phyloP scores from a whole-genome alignment of 2,113 vertebrate species.

The Hypocryptadius cinnamomeus region DNA sequence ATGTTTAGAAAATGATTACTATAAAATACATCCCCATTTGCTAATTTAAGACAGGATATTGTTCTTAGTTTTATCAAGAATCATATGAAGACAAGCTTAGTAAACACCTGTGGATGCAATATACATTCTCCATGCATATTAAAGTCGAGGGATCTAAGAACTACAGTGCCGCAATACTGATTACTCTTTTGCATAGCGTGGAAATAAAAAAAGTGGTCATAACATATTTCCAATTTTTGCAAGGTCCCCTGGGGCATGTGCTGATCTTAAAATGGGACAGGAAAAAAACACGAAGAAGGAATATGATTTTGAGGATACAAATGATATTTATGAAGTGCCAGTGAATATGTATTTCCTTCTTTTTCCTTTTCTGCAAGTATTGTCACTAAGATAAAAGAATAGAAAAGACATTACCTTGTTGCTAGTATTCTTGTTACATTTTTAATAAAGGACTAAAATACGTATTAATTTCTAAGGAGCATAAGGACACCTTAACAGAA shows the following conservation, averaged over 20 bases:
- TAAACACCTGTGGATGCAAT: not conserved
- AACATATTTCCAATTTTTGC: not conserved
- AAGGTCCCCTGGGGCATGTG: not conserved
- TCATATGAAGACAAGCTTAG: not conserved
- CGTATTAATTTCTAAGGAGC: not conserved
- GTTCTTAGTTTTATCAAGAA: slow-evolving; percentile 18
- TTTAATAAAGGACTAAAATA: not conserved
- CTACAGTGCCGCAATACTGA: not conserved
- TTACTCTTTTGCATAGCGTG: not conserved
- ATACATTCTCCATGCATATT: not conserved
- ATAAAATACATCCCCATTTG: not conserved
- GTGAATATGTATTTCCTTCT: not conserved
- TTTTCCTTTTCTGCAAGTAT: not conserved
- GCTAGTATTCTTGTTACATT: not conserved
- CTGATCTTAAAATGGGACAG: not conserved
- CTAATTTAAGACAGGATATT: slow-evolving; percentile 7
- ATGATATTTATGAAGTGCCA: not conserved
- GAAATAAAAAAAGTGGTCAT: not conserved
- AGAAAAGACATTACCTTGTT: not conserved
- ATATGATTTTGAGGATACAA: not conserved
- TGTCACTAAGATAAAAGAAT: not conserved
- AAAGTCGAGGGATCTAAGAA: slow-evolving; percentile 8
- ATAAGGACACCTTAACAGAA: not conserved
- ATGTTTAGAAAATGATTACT: not conserved
- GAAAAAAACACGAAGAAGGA: not conserved